Conservation (phyloP, 1,140 invertebrate species). For the Physella acuta region DNA sequence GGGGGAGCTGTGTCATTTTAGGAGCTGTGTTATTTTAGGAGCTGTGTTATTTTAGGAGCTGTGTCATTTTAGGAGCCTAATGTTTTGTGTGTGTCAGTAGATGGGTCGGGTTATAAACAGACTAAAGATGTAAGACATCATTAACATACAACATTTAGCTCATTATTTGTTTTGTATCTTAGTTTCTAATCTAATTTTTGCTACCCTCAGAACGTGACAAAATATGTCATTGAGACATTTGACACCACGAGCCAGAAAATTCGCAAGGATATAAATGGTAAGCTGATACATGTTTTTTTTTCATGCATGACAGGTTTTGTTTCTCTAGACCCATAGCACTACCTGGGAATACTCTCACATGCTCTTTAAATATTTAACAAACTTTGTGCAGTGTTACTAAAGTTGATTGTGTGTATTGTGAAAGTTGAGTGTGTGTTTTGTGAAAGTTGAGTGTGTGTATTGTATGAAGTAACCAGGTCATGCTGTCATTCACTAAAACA, state of each 20-base stretch:
- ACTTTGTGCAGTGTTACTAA: too few species aligned
- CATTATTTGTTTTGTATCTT: too few species aligned
- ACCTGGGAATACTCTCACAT: not conserved
- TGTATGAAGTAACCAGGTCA: too few species aligned
- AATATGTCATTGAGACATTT: conserved; percentile 3
- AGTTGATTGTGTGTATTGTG: not conserved
- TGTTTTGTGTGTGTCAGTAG: too few species aligned
- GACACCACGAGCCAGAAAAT: conserved; percentile 13
- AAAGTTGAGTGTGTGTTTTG: not conserved
- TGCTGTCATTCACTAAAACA: too few species aligned
- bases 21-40: too few species aligned
- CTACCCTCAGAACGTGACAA: conserved; percentile 15
- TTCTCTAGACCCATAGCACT: not conserved
- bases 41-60: too few species aligned
- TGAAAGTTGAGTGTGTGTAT: not conserved
- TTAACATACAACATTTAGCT: too few species aligned
- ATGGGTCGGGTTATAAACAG: too few species aligned
- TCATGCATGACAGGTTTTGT: not conserved
- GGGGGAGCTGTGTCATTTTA: too few species aligned
- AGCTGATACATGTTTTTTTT: conserved; percentile 7
- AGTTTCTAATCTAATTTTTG: not conserved
- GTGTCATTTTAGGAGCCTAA: too few species aligned
- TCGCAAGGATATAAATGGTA: conserved; percentile 20
- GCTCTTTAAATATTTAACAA: not conserved
- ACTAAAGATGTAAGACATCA: not conserved